Percentiles rank a stretch among this genome's conserved stretches.
phyloP scores from a whole-genome alignment of 2,113 vertebrate genomes.

The Tyrannus savana region DNA sequence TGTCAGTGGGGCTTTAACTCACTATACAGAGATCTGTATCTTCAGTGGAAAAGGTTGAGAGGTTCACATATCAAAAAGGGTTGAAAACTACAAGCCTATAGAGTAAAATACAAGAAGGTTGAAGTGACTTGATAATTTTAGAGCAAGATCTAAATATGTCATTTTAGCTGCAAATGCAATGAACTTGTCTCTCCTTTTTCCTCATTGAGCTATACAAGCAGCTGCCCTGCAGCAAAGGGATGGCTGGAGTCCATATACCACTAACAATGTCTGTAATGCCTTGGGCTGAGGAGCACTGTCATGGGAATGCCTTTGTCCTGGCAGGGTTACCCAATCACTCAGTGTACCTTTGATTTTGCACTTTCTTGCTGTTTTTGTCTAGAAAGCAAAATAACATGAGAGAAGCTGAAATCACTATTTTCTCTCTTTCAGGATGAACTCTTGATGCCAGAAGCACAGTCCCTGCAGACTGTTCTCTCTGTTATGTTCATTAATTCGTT shows the following conservation, averaged over 20 bases:
- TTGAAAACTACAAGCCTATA: not conserved
- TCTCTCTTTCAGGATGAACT: not conserved
- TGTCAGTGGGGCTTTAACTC: slow-evolving; percentile 12
- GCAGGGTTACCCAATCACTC: not conserved
- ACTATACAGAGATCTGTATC: not conserved
- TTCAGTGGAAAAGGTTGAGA: slow-evolving; percentile 1
- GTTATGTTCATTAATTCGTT: not conserved
- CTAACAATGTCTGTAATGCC: not conserved
- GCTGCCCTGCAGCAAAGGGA: not conserved
- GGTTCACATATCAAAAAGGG: not conserved
- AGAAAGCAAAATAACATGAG: not conserved
- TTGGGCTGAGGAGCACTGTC: not conserved
- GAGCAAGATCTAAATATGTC: not conserved
- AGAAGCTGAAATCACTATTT: not conserved
- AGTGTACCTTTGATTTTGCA: not conserved
- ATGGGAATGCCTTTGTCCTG: not conserved
- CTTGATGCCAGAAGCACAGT: not conserved
- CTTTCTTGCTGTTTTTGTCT: not conserved
- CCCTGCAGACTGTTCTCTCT: not conserved
- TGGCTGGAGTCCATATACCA: not conserved
- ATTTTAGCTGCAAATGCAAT: not conserved
- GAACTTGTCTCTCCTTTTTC: not conserved
- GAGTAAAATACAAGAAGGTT: not conserved
- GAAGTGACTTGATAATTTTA: slow-evolving; percentile 1
- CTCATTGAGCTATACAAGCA: not conserved